Evolutionary conservation across 1,140 invertebrate genomes (phyloP).

Genomic region (Caenorhabditis briggsae): DNA sequence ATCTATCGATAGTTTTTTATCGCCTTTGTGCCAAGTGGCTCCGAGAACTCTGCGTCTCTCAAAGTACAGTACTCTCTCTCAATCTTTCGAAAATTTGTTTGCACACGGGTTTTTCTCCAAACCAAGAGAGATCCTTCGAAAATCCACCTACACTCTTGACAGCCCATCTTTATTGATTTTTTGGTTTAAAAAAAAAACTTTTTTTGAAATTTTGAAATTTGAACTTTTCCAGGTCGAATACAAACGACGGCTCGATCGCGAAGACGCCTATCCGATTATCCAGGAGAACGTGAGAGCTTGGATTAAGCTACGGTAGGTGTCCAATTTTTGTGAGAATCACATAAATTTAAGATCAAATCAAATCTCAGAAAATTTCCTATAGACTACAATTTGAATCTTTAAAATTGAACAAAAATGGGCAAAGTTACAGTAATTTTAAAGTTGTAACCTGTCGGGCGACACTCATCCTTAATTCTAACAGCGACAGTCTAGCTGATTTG

Average conservation of each 20-base stretch:
- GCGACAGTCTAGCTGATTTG: too few species aligned
- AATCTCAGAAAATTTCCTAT: too few species aligned
- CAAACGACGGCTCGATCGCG: constrained; percentile 64
- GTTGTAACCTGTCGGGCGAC: too few species aligned
- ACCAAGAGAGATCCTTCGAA: background rate
- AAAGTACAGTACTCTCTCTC: too few species aligned
- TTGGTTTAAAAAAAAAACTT: background rate
- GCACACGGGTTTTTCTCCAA: background rate
- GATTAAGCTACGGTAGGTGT: constrained; percentile 86
- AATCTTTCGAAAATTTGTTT: background rate
- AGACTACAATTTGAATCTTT: too few species aligned
- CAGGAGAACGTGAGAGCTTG: constrained; percentile 98
- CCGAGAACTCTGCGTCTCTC: background rate
- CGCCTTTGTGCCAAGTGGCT: constrained; percentile 51
- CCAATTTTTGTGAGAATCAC: too few species aligned
- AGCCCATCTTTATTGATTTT: background rate
- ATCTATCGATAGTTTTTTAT: constrained; percentile 21
- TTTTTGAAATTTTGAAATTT: background rate
- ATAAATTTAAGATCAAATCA: too few species aligned
- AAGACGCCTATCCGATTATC: constrained; percentile 82
- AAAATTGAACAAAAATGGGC: too few species aligned
- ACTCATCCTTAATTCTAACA: too few species aligned
- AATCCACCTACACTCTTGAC: constrained; percentile 38
- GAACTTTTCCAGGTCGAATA: constrained; percentile 62
- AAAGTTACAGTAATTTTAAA: too few species aligned